phyloP scores from a whole-genome alignment of 2,888 invertebrate genomes.

The Syrista parreyssii region DNA sequence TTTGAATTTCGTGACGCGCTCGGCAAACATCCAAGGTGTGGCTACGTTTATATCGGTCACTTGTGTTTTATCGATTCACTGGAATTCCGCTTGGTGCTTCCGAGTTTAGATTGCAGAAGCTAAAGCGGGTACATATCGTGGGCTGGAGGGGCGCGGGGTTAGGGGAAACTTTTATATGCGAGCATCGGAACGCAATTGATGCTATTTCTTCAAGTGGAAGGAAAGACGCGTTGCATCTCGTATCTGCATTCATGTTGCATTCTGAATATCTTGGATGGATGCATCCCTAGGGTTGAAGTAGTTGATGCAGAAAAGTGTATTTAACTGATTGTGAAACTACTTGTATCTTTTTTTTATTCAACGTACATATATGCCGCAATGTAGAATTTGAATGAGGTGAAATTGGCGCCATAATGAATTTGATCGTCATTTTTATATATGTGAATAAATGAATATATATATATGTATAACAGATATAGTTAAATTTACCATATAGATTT shows the following conservation, averaged over 20 bases:
- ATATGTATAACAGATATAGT: background rate
- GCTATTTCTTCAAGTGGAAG: background rate
- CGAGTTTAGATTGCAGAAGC: background rate
- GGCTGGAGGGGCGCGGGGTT: too few relatives aligned
- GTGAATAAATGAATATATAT: too few relatives aligned
- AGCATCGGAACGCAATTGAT: background rate
- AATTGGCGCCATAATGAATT: background rate
- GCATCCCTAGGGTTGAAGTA: background rate
- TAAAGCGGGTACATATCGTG: background rate
- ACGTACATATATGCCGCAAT: background rate
- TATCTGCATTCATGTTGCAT: constrained; percentile 6
- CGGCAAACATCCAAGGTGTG: background rate
- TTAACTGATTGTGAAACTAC: background rate
- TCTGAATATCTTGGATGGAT: constrained; percentile 18
- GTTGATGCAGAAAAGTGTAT: background rate
- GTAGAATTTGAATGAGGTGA: background rate
- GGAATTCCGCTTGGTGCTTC: background rate
- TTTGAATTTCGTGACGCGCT: background rate
- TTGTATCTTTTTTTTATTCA: background rate
- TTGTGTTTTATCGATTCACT: constrained; percentile 1
- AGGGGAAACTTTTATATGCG: background rate
- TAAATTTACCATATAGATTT: background rate
- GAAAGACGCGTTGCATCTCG: background rate
- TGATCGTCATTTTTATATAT: background rate
- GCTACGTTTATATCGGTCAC: constrained; percentile 4